Percentiles rank a stretch among this genome's conserved stretches.
Conservation (phyloP, 2,113 vertebrate genomes). For the Xenotilapia caudafasciata region DNA sequence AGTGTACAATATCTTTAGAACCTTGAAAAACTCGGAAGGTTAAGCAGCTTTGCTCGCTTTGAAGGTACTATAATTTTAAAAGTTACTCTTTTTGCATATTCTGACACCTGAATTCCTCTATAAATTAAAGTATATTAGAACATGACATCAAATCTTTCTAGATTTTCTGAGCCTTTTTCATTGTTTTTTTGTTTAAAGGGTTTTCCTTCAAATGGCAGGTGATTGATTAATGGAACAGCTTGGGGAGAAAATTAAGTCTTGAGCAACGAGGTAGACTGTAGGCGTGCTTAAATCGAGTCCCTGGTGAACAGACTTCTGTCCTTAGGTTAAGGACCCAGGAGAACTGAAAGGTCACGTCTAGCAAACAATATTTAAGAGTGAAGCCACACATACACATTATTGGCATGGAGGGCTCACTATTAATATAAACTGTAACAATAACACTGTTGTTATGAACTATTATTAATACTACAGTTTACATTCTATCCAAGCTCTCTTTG, state of each 20-base stretch:
- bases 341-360: constrained; percentile 19
- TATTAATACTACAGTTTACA: not conserved
- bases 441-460: not conserved
- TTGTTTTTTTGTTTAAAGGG: constrained; percentile 12
- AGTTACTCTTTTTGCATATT: not conserved
- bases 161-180: not conserved
- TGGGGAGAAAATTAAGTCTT: constrained; percentile 52
- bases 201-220: constrained; percentile 10
- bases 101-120: not conserved
- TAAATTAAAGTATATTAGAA: not conserved
- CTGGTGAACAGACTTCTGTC: constrained; percentile 4
- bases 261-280: constrained; percentile 9
- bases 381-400: not conserved
- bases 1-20: not conserved
- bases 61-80: not conserved
- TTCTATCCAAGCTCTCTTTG: not conserved
- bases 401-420: not conserved
- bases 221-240: constrained; percentile 43
- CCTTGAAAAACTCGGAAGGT: not conserved
- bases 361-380: not conserved
- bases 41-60: not conserved
- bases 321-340: not conserved
- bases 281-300: constrained; percentile 37
- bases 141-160: not conserved
- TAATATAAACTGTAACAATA: not conserved